Conservation (phyloP, 2,113 vertebrate genomes). For the Meleagris gallopavo region DNA sequence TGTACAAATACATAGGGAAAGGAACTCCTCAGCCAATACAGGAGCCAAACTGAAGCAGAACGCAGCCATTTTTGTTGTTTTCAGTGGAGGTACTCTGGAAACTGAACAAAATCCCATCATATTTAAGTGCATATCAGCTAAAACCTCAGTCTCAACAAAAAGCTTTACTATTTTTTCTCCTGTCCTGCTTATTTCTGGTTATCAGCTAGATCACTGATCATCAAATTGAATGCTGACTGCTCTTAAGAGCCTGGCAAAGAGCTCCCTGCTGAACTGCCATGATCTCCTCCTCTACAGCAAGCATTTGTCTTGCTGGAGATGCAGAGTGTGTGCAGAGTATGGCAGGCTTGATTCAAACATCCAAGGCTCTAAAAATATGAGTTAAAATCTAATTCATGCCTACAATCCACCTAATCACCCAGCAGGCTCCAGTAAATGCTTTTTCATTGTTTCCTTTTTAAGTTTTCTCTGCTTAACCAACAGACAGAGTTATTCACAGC, state of each 20-base stretch:
- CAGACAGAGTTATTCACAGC: background rate
- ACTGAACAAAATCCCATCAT: background rate
- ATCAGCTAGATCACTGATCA: background rate
- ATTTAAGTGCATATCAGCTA: background rate
- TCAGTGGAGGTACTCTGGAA: background rate
- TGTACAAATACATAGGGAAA: background rate
- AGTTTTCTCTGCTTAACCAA: background rate
- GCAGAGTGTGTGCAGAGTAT: background rate
- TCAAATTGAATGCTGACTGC: background rate
- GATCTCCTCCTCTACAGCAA: background rate
- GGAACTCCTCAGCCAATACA: background rate
- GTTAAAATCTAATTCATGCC: slow-evolving; percentile 30
- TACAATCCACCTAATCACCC: background rate
- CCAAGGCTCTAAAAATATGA: slow-evolving; percentile 13
- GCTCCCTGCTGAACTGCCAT: background rate
- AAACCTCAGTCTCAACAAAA: background rate
- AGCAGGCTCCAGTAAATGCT: background rate
- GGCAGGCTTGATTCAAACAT: background rate
- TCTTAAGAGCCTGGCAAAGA: background rate
- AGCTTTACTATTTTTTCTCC: background rate
- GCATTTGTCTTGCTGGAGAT: slow-evolving; percentile 34
- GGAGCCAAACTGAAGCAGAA: background rate
- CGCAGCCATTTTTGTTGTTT: background rate
- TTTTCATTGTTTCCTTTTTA: slow-evolving; percentile 31
- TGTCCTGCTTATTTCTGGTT: background rate